Base-by-base conservation (phyloP, 1,140 invertebrate genomes). In the Ruditapes philippinarum region DNA sequence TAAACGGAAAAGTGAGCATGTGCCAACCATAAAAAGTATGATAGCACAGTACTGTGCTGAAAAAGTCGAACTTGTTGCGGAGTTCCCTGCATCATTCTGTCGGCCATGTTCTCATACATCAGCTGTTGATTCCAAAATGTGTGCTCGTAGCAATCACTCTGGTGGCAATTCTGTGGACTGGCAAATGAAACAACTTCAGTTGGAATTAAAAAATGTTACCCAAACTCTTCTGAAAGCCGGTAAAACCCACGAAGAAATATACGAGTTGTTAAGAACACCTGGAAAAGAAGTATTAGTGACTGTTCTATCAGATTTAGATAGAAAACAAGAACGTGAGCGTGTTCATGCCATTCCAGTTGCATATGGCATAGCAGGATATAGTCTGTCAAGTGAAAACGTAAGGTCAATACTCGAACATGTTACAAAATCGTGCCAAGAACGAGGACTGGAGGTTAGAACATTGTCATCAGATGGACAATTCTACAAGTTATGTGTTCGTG, bases 401-500 rank as follows among this genome's bases (percentile, higher is more conserved):
- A 73, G 68, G 19, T 73, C 68, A 11, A 25, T 73, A 73, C 12
- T 73, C 0, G 33, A 1, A 25, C 1, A 73, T 1, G 4, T 40
- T 1, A 17, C 14, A 3, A 19, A 38, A 11, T 7, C 12, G 1
- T 73, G 68, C 68, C 0, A 73, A 17, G 4, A 38, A 73, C 4
- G 7, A 11, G 68, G 68, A 38, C 4, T 73, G 1, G 12, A 1
- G 4, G n/a, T 73, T 5, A 38, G 19, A 38, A 4, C 25, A 7
- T 28, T 38, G 33, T 73, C 68, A 17, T 22, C 68, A 40, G 68
- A 73, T 73, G 68, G 68, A 22, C 68, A 73, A 45, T 73, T 73
- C 33, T 73, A 73, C 19, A 17, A 25, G 17, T 25, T 73, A 28
- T 36, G 1, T 38, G 68, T 73, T 4, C 31, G 68, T 19, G 33